Percentiles rank a stretch among this genome's conserved stretches.
Evolutionary conservation across 2,113 vertebrate species (phyloP).

Genomic region (Gambusia affinis): DNA sequence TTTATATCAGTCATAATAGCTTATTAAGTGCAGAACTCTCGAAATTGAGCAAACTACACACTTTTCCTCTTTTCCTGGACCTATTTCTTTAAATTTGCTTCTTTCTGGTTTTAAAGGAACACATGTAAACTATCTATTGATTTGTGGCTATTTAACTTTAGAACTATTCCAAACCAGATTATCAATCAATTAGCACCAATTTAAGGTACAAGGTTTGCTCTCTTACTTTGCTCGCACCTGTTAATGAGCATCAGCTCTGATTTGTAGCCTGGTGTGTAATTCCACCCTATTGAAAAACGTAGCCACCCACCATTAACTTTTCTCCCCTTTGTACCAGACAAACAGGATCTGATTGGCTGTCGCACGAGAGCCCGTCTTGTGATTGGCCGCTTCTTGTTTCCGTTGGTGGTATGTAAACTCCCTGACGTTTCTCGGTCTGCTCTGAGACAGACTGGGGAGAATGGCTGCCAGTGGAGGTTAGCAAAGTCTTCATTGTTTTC

Average conservation of each 20-base stretch:
- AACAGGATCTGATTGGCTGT: conserved; percentile 63
- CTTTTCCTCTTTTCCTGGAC: background rate
- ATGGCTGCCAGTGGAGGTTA: conserved; percentile 98
- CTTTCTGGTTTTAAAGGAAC: background rate
- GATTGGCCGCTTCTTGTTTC: conserved; percentile 81
- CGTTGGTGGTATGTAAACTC: conserved; percentile 68
- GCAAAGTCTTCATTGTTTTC: conserved; percentile 77
- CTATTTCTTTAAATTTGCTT: background rate
- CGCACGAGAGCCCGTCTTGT: background rate
- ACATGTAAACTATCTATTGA: background rate
- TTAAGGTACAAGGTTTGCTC: background rate
- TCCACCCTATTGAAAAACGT: conserved; percentile 15
- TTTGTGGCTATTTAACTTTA: background rate
- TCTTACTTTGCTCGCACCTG: background rate
- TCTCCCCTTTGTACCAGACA: conserved; percentile 34
- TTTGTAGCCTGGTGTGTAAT: background rate
- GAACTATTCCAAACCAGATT: background rate
- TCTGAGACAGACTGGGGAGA: conserved; percentile 84
- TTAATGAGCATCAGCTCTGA: background rate
- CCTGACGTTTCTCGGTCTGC: conserved; percentile 78
- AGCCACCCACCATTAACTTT: conserved; percentile 32
- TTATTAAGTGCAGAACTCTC: background rate
- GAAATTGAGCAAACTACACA: background rate
- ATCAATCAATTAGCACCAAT: background rate
- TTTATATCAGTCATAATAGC: background rate